Evolutionary conservation across 2,888 invertebrate species (phyloP).

Genomic region (Scaptomyza caliginosa): DNA sequence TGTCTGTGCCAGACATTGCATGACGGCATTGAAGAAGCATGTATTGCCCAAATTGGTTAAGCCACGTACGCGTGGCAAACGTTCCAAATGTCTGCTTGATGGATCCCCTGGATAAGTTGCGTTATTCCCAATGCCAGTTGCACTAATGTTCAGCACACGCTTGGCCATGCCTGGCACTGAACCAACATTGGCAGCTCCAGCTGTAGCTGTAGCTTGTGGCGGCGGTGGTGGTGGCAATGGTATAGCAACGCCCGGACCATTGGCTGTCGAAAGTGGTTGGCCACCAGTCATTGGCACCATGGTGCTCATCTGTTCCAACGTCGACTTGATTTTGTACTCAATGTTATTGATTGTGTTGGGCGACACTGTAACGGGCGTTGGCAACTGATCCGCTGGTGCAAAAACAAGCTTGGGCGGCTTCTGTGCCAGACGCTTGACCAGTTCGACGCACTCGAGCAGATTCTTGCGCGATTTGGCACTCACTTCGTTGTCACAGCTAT

Average conservation of each 20-base stretch:
- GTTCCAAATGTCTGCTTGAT: conserved; percentile 39
- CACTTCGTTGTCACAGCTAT: conserved; percentile 90
- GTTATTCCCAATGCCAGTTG: background rate
- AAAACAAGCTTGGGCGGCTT: conserved; percentile 57
- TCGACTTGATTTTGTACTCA: conserved; percentile 71
- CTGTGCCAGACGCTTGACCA: conserved; percentile 87
- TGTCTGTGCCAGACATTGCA: conserved; percentile 96
- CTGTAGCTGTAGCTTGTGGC: background rate
- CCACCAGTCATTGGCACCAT: conserved; percentile 56
- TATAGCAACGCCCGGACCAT: conserved; percentile 31
- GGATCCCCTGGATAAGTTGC: background rate
- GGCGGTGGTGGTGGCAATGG: conserved; percentile 45
- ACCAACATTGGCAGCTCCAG: conserved; percentile 10
- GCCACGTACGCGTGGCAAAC: conserved; percentile 88
- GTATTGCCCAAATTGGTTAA: conserved; percentile 97
- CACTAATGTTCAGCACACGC: conserved; percentile 59
- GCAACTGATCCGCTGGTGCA: background rate
- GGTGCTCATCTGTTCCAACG: conserved; percentile 65
- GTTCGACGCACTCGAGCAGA: conserved; percentile 90
- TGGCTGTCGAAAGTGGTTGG: conserved; percentile 2
- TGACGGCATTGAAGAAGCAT: conserved; percentile 98
- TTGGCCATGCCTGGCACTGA: conserved; percentile 81
- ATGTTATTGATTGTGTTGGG: conserved; percentile 63
- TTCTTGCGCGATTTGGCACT: conserved; percentile 87
- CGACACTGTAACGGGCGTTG: background rate